phyloP scores from a whole-genome alignment of 1,140 invertebrate species.

The Galleria mellonella region DNA sequence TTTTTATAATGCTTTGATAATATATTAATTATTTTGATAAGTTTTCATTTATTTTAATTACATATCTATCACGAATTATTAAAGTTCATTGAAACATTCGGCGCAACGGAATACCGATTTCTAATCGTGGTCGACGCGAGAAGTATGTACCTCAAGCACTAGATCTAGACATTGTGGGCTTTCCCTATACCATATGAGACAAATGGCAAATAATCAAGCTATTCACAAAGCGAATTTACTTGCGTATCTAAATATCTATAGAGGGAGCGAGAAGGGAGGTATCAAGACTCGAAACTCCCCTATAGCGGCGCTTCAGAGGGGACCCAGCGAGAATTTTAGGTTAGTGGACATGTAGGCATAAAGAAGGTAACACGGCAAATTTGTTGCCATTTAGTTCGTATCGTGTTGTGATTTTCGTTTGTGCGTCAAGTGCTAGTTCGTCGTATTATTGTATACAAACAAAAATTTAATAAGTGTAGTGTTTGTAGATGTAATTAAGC shows the following conservation, averaged over 20 bases:
- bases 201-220: conserved; percentile 65
- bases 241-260: conserved; percentile 51
- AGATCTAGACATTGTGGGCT: no score
- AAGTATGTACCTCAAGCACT: conserved; percentile 19
- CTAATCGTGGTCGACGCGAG: no score
- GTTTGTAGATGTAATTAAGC: neutral
- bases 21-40: no score
- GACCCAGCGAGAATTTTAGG: conserved; percentile 64
- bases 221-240: conserved; percentile 61
- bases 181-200: conserved; percentile 4
- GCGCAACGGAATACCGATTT: no score
- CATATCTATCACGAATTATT: no score
- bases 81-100: no score
- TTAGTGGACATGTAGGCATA: conserved; percentile 75
- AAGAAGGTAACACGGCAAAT: conserved; percentile 72
- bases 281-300: conserved; percentile 57
- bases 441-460: conserved; percentile 47
- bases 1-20: no score
- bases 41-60: no score
- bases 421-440: conserved; percentile 68
- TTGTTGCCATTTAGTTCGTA: conserved; percentile 73
- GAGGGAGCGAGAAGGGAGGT: conserved; percentile 62
- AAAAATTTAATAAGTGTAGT: conserved; percentile 9
- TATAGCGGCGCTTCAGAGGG: conserved; percentile 62
- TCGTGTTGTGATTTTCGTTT: conserved; percentile 69